These are phyloP conservation scores for Xiphophorus couchianus DNA, from an alignment of 2,113 vertebrate species.

Conservation along the genomic window DNA sequence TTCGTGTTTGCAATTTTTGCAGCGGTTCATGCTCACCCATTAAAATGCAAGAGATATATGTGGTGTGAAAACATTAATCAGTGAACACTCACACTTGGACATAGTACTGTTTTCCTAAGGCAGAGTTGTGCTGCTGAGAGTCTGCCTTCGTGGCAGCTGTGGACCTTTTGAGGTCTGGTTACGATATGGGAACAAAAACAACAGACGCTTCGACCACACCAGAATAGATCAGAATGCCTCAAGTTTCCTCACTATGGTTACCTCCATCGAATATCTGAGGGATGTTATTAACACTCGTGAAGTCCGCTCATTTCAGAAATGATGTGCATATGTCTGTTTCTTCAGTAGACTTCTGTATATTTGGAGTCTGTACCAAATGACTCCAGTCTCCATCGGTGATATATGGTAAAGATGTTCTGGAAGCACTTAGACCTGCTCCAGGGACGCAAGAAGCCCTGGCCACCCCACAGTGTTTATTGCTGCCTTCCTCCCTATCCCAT, in stretches of 20 bases:
- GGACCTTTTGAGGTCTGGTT: constrained; percentile 56
- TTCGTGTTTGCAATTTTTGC: constrained; percentile 2
- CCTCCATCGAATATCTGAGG: constrained; percentile 8
- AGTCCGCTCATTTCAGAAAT: constrained; percentile 9
- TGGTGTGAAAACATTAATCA: constrained; percentile 19
- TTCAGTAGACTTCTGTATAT: constrained; percentile 33
- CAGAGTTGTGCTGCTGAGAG: constrained; percentile 40
- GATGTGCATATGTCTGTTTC: constrained; percentile 21
- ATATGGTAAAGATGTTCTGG: constrained; percentile 57
- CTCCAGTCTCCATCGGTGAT: constrained; percentile 61
- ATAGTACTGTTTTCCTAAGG: constrained; percentile 41
- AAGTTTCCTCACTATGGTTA: constrained; percentile 13
- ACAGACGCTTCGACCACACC: constrained; percentile 31
- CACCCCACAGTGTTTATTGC: constrained; percentile 51
- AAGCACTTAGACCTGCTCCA: constrained; percentile 42
- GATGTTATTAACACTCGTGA: constrained; percentile 12
- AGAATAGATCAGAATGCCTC: constrained; percentile 41
- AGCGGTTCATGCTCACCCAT: neutral
- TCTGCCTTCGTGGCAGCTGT: constrained; percentile 72
- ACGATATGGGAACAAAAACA: constrained; percentile 54
- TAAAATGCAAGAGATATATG: constrained; percentile 15
- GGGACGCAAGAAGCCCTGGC: constrained; percentile 42
- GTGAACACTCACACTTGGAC: constrained; percentile 23
- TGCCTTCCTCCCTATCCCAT: constrained; percentile 36
- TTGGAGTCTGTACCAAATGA: constrained; percentile 46